These are phyloP conservation scores for Caenorhabditis afra DNA, from an alignment of 2,888 invertebrate species.

Conservation along the genomic window DNA sequence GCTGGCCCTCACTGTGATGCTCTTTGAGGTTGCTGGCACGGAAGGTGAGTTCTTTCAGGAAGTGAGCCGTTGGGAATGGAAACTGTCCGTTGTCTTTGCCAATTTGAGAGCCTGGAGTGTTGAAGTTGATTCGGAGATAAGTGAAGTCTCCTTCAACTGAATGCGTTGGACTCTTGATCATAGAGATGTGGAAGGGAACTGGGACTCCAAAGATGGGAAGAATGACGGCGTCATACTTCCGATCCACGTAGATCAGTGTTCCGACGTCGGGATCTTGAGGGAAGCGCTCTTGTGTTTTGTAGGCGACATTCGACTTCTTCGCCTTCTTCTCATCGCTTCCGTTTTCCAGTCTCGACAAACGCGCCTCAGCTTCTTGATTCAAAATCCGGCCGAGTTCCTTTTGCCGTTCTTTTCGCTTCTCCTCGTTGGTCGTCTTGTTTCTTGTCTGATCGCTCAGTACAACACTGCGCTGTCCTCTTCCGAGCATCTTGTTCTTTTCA, in stretches of 20 bases:
- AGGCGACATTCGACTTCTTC: constrained; percentile 92
- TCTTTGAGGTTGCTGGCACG: constrained; percentile 64
- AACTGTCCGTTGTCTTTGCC: constrained; percentile 91
- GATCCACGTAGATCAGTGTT: constrained; percentile 95
- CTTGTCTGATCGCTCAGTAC: constrained; percentile 77
- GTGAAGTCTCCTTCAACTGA: constrained; percentile 99
- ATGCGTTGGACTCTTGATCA: constrained; percentile 96
- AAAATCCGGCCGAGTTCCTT: constrained; percentile 92
- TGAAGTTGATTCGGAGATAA: constrained; percentile 96
- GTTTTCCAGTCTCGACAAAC: constrained; percentile 88
- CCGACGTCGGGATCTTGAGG: constrained; percentile 95
- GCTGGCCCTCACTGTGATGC: constrained; percentile 88
- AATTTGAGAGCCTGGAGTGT: constrained; percentile 96
- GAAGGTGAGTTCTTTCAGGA: constrained; percentile 92
- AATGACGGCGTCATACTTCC: constrained; percentile 95
- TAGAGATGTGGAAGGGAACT: constrained; percentile 98
- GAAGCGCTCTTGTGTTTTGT: constrained; percentile 92
- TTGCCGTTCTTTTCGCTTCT: constrained; percentile 96
- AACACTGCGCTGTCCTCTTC: constrained; percentile 78
- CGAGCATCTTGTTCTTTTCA: constrained; percentile 83
- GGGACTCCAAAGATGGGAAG: constrained; percentile 95
- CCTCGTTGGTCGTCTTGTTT: constrained; percentile 93
- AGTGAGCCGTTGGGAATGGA: constrained; percentile 95
- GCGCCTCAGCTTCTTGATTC: constrained; percentile 93
- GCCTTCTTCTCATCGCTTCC: constrained; percentile 65